These are phyloP conservation scores for Sarotherodon lohbergeri DNA, from an alignment of 2,113 vertebrate genomes.

Conservation along the genomic window DNA sequence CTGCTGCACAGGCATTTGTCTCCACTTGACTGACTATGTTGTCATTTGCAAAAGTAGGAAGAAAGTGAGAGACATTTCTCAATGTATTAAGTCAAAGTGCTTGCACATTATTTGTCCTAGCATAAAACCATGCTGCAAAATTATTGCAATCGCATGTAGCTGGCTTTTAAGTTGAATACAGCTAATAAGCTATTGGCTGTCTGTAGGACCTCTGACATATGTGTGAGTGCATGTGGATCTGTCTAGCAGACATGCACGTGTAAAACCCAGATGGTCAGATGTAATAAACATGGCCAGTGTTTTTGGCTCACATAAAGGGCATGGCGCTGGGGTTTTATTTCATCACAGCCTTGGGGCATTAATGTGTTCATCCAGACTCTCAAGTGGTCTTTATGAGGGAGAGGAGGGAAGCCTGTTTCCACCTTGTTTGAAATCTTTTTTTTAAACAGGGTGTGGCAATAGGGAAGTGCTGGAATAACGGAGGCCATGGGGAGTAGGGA, in stretches of 20 bases:
- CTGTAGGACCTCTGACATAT: slow-evolving; percentile 37
- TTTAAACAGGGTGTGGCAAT: neutral
- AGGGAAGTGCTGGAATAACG: slow-evolving; percentile 18
- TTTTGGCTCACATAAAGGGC: slow-evolving; percentile 49
- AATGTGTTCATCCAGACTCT: slow-evolving; percentile 55
- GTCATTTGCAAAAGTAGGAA: neutral
- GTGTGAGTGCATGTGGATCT: slow-evolving; percentile 23
- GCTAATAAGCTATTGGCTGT: slow-evolving; percentile 29
- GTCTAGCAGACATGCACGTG: slow-evolving; percentile 56
- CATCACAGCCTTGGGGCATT: slow-evolving; percentile 43
- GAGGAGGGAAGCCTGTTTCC: slow-evolving; percentile 37
- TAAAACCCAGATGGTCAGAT: slow-evolving; percentile 66
- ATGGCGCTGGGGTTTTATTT: slow-evolving; percentile 60
- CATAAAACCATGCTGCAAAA: neutral
- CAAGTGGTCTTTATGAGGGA: slow-evolving; percentile 42
- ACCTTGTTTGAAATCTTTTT: slow-evolving; percentile 43
- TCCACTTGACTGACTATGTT: slow-evolving; percentile 16
- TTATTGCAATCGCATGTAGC: neutral
- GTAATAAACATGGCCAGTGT: slow-evolving; percentile 59
- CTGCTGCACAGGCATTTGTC: slow-evolving; percentile 47
- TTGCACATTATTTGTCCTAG: neutral
- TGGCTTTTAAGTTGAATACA: slow-evolving; percentile 2
- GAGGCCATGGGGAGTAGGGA: neutral
- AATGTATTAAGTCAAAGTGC: neutral
- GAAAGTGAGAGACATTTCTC: neutral